phyloP scores from a whole-genome alignment of 53 echinoderm and acorn worm species.

The Temnopleurus reevesii region DNA sequence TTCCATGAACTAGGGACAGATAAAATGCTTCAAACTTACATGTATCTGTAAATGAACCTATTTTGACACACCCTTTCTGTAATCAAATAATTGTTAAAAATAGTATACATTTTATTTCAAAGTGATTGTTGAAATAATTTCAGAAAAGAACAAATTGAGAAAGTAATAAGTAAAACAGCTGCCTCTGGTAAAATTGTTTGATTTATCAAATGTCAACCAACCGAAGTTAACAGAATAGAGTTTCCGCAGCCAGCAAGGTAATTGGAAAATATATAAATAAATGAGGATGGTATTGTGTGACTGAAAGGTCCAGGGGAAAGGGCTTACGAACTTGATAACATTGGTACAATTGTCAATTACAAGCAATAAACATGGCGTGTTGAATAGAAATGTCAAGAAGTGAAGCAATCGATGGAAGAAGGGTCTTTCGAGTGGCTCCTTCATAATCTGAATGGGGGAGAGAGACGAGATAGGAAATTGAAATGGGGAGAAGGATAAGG shows the following conservation, averaged over 20 bases:
- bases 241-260: background rate
- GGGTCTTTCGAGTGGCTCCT: background rate
- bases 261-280: background rate
- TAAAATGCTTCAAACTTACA: no score
- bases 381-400: slow-evolving; percentile 36
- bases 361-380: background rate
- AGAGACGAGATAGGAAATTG: background rate
- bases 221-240: background rate
- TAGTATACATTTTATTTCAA: no score
- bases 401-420: background rate
- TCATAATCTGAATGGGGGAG: background rate
- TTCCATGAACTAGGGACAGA: no score
- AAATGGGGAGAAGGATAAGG: background rate
- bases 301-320: background rate
- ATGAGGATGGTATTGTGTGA: background rate
- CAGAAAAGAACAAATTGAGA: no score
- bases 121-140: no score
- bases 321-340: background rate
- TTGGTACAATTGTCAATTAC: slow-evolving; percentile 34
- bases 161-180: background rate
- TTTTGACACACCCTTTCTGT: no score
- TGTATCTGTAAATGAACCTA: no score
- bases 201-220: background rate
- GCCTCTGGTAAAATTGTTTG: background rate
- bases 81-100: no score